Evolutionary conservation across 2,888 invertebrate species (phyloP), one percentile per base, ranked within the genome.

Genomic region (Calameuta filiformis): DNA sequence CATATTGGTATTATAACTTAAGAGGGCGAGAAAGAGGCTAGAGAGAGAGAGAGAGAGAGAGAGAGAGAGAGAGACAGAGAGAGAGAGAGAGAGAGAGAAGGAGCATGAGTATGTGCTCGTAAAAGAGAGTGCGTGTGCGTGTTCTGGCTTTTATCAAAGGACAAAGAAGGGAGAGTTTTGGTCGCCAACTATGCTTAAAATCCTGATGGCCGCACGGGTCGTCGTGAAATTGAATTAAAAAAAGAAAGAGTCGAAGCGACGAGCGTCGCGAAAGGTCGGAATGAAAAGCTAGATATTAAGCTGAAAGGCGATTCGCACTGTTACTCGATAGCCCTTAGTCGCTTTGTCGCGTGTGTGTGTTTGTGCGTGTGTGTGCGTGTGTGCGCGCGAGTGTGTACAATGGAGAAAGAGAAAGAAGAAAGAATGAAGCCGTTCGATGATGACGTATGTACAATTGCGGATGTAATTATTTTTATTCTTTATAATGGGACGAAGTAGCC

Each of bases 41-140:
- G 1, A 31, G 2, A 4, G 12, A 4, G 35, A 35, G 1, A 3
- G 37, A 12, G 12, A 0, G 12, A 0, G 11, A 35, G 11, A 35
- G 11, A 35, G 35, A 35, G 37, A 37, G 37, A 37, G 35, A 31
- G 1, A 31, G 2, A 4, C 4, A 4, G 35, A 35, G 1, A 3
- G 37, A 12, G 12, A 0, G 12, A 0, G 11, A 35, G 11, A 35
- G 11, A 35, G 35, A 35, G 37, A 37, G 37, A 37, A 15, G 15
- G 15, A 40, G 4, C 15, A 4, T 3, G 40, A 40, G 4, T 15
- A 15, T 6, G 15, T 15, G 40, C 40, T 40, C 15, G 15, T 15
- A 9, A 56, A 56, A 23, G 56, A 56, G 56, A 56, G 9, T 56
- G 56, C 23, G 56, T 1, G 23, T 15, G 56, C 0, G 9, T 23